Evolutionary conservation across 2,888 invertebrate genomes (phyloP).

Genomic region (Melitaea athalia): DNA sequence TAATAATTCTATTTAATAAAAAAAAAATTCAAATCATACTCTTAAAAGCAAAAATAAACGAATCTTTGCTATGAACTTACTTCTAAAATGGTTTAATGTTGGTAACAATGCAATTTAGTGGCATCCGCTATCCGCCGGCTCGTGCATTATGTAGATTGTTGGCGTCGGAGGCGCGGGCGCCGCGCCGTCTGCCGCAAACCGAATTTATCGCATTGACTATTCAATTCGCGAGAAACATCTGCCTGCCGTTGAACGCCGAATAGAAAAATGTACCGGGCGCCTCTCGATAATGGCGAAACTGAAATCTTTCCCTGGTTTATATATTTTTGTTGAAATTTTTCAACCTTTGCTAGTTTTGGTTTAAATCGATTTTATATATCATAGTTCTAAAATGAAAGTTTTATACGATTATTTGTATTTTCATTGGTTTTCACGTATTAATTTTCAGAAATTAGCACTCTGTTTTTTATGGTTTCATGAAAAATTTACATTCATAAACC

Average conservation of each 20-base stretch:
- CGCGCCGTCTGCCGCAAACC: slow-evolving; percentile 64
- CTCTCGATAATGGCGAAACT: slow-evolving; percentile 44
- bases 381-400: neutral
- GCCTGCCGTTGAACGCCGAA: slow-evolving; percentile 60
- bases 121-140: slow-evolving; percentile 40
- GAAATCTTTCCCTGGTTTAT: slow-evolving; percentile 34
- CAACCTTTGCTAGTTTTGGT: neutral
- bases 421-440: too few relatives aligned
- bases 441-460: too few relatives aligned
- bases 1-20: too few relatives aligned
- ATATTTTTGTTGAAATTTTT: slow-evolving; percentile 8
- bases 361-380: neutral
- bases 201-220: slow-evolving; percentile 81
- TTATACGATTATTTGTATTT: too few relatives aligned
- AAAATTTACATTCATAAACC: too few relatives aligned
- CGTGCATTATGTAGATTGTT: slow-evolving; percentile 77
- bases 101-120: slow-evolving; percentile 45
- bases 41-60: slow-evolving; percentile 10
- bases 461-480: too few relatives aligned
- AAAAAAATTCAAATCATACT: neutral
- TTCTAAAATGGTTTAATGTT: slow-evolving; percentile 31
- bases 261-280: slow-evolving; percentile 55
- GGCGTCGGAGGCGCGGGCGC: slow-evolving; percentile 51
- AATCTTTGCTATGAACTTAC: slow-evolving; percentile 14
- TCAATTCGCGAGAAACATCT: slow-evolving; percentile 74